A percentile compares a stretch with the other conserved stretches of the same genome.
Conservation (phyloP, 2,113 vertebrate genomes). For the Tenebrosternarchus preto region DNA sequence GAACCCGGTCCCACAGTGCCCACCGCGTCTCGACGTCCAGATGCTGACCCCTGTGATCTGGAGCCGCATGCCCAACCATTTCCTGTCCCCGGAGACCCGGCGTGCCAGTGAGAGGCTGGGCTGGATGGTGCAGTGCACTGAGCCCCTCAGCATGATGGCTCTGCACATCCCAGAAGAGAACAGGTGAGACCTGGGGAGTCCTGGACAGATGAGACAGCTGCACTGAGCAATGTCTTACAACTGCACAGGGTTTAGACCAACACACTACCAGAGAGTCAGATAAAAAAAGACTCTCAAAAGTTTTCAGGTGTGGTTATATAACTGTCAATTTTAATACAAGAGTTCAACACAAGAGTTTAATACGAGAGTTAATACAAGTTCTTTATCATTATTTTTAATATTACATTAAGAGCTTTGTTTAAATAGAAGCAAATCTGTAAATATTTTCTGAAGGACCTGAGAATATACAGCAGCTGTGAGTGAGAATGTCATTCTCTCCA, state of each 20-base stretch:
- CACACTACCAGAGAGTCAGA: no score
- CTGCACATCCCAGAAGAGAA: conserved; percentile 95
- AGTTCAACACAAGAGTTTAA: no score
- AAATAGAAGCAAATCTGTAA: no score
- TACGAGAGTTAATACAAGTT: no score
- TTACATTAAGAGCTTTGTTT: no score
- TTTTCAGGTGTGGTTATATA: no score
- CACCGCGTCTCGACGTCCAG: conserved; percentile 84
- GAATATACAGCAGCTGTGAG: no score
- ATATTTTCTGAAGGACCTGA: no score
- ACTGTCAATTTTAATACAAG: no score
- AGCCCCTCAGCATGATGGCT: conserved; percentile 92
- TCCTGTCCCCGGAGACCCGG: conserved; percentile 76
- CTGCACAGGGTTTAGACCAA: no score
- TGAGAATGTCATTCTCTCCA: neutral
- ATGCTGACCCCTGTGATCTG: conserved; percentile 87
- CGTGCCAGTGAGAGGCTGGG: conserved; percentile 84
- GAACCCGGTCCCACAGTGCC: conserved; percentile 89
- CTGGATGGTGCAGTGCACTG: conserved; percentile 84
- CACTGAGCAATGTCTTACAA: neutral
- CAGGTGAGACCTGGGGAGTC: conserved; percentile 69
- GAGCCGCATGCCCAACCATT: conserved; percentile 92
- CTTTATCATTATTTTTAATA: no score
- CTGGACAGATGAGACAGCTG: neutral
- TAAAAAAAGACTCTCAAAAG: no score